Base-by-base conservation (phyloP, 2,797 vertebrate species). In the Amblyopsis hoosieri region DNA sequence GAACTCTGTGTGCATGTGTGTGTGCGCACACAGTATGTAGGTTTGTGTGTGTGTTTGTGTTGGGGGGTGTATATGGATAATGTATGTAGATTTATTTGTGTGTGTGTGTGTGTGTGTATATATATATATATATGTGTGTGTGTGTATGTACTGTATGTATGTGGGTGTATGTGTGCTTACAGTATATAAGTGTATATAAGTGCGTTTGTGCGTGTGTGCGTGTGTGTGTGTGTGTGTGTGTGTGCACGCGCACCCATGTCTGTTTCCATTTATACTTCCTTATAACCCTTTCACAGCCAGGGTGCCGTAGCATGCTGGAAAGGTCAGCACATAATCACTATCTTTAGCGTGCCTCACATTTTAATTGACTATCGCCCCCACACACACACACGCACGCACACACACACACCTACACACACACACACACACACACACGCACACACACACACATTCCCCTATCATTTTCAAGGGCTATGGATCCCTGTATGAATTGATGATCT, bases 241-340 rank as follows among this genome's bases (percentile, higher is more conserved):
- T 60, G 67, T 79, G 75, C 64, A 53, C 67, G 61, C 70, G 19
- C 74, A 50, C 72, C 60, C 76, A 66, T 78, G 78, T 81, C 62
- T 74, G 64, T 78, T 78, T 85, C 81, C 74, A 83, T 88, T 90
- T 87, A 82, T 49, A 66, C 67, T 77, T 64, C 66, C 77, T 80
- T 80, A 86, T 84, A 91, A 88, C 81, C 82, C 84, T 76, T 87
- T 87, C 83, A 88, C 76, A 58, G 83, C 80, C 79, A 79, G 79
- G 77, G 67, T 75, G 74, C 87, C 82, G 86, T 88, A 88, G 91
- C 90, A 82, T 78, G 81, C 86, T 90, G 85, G 83, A 93, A 92
- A 92, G 91, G 91, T 93, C 91, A 93, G 80, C 84, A 83, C 80
- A 84, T 91, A 91, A 91, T 91, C 90, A 85, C 87, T 90, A 87